Evolutionary conservation across 2,797 vertebrate species (phyloP), one percentile per base, ranked within the genome.

Genomic region (Chiloscyllium punctatum): DNA sequence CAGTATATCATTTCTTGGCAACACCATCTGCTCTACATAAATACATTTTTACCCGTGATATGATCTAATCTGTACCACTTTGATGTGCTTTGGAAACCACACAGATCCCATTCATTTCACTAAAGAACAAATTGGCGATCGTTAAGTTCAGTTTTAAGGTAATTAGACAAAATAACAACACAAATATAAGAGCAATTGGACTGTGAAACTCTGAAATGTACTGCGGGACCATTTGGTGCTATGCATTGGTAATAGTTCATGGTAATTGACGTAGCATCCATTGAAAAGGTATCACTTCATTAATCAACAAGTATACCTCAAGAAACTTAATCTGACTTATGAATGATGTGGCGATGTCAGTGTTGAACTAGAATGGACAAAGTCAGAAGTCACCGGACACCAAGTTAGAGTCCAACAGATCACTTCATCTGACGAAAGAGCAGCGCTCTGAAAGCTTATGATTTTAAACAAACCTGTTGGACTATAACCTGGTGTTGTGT

Each of bases 181-280:
- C 7, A 33, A 57, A 30, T 4, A 62, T 33, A 53, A 57, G 33
- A 33, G 33, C 27, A 88, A 57, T 13, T 11, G 51, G 88, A 88
- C 51, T 87, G 42, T 30, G 13, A 88, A 88, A 51, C 27, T 88
- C 11, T 53, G 48, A 30, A 87, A 87, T 25, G 11, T 94, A n/a
- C 69, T 27, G 16, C 16, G 18, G 51, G 27, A 53, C 27, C 62
- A 4, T 69, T 69, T 69, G 96, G 96, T 97, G 96, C 95, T 57
- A 27, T 90, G 51, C 11, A 16, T 13, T 53, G 5, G 88, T 21
- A 57, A n/a, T 33, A 91, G 16, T 33, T 27, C n/a, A 33, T 16
- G 15, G 2, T 4, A 79, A 79, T n/a, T 79, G 33, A 66, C 25
- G 66, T 33, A 91, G n/a, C 13, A 91, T 51, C 11, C 53, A 27